These are phyloP conservation scores for Neodiprion lecontei DNA, from an alignment of 1,140 invertebrate species.

Conservation along the genomic window DNA sequence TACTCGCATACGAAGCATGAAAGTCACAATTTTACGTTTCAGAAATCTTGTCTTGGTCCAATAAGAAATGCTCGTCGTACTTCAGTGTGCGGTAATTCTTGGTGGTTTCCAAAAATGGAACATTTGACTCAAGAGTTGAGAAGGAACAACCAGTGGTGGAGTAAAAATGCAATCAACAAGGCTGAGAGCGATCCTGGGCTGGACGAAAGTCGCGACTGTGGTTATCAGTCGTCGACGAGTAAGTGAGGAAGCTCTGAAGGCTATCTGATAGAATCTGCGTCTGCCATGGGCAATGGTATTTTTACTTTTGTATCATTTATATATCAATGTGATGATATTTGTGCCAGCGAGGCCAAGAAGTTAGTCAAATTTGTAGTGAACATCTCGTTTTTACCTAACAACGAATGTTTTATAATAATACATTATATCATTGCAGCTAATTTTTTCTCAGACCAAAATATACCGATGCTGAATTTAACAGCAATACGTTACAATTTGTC, in stretches of 20 bases:
- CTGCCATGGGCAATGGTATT: not conserved
- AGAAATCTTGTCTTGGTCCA: constrained; percentile 32
- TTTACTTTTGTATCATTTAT: not conserved
- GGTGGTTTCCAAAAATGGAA: constrained; percentile 40
- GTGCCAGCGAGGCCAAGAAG: not conserved
- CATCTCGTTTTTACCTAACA: not conserved
- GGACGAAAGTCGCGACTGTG: constrained; percentile 43
- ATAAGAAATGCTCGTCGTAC: constrained; percentile 20
- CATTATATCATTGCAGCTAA: too few species aligned
- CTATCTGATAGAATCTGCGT: not conserved
- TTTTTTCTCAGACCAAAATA: not conserved
- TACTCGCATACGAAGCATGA: not conserved
- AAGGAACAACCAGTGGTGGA: constrained; percentile 31
- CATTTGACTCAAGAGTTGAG: constrained; percentile 36
- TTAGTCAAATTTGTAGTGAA: constrained; percentile 3
- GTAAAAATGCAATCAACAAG: constrained; percentile 25
- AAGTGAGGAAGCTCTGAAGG: constrained; percentile 32
- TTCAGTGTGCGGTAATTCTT: constrained; percentile 28
- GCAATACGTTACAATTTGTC: not conserved
- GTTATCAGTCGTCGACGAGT: constrained; percentile 48
- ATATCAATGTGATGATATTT: constrained; percentile 2
- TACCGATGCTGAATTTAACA: too few species aligned
- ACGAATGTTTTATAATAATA: too few species aligned
- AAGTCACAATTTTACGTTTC: constrained; percentile 5
- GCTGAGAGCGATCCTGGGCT: constrained; percentile 27